Conservation (phyloP, 2,797 vertebrate genomes). For the Cercopithecus neglectus region DNA sequence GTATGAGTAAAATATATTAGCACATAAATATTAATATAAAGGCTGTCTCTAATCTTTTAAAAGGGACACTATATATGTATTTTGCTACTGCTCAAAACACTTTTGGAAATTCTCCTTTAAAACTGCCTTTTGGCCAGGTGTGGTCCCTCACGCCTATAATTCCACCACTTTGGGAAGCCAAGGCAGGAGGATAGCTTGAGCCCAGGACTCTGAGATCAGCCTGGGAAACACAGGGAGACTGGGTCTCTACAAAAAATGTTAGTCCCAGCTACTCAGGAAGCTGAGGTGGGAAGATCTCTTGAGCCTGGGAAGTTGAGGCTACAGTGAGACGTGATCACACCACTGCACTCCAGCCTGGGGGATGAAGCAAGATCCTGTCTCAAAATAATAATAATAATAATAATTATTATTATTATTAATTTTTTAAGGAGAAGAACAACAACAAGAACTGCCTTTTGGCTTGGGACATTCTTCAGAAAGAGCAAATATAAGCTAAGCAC, state of each 20-base stretch:
- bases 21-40: not conserved
- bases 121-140: not conserved
- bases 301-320: not conserved
- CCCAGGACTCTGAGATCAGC: not conserved
- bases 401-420: too few species aligned
- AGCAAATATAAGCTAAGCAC: not conserved
- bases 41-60: not conserved
- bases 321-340: not conserved
- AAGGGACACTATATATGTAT: not conserved
- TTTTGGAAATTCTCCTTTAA: not conserved
- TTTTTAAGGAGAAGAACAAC: not conserved
- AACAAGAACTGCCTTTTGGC: not conserved
- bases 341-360: not conserved
- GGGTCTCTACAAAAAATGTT: not conserved
- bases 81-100: not conserved
- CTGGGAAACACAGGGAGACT: not conserved
- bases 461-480: not conserved
- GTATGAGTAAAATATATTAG: not conserved
- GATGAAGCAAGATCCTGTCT: not conserved
- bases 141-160: not conserved
- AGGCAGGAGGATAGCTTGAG: not conserved
- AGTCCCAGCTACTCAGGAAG: not conserved
- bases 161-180: not conserved
- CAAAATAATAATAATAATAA: not conserved
- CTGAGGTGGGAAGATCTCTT: not conserved